Evolutionary conservation across 1,140 invertebrate species (phyloP), one percentile per base, ranked within the genome.

Genomic region (Kradibia gibbosae): DNA sequence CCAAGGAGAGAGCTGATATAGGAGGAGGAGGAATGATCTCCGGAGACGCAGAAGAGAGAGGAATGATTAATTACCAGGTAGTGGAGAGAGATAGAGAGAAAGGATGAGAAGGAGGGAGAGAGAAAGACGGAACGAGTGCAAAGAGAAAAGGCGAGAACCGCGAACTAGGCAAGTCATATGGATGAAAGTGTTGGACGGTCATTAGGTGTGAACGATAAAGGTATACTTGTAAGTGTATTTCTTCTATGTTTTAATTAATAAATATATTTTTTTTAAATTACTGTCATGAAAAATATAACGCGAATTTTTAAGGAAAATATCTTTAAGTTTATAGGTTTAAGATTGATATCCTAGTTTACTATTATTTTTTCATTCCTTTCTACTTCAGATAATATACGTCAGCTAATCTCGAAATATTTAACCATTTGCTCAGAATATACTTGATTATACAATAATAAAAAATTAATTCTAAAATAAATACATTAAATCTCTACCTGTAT

Each of bases 61-160:
- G 87, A 89, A 89, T 90, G 89, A 90, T 90, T 90, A 90, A 90
- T 90, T 90, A 90, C 86, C 88, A 89, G 86, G 89, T 88, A 90
- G 89, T 90, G 88, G 89, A 88, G 87, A 86, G 86, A 60, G 28
- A 25, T 70, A 86, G 86, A 31, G 45, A 25, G 57, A 45, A 55
- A 31, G 55, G 45, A 25, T 17, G 50, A 84, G 57, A 55, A 50
- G 7, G 48, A 78, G 50, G 53, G 78, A 60, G 73, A 80, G 70
- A 57, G 48, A 53, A 45, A n/a, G 36, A 65, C n/a, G 3, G 75
- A 75, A n/a, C 39, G 28, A 77, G 60, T 34, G 22, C 57, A 28
- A 22, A 28, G 60, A 31, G 57, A 34, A 50, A 45, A 72, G 78
- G 62, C 55, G n/a, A 77, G 74, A 28, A 22, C 62, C n/a, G 28